Evolutionary conservation across 2,113 vertebrate genomes (phyloP).

Genomic region (Cavia porcellus): DNA sequence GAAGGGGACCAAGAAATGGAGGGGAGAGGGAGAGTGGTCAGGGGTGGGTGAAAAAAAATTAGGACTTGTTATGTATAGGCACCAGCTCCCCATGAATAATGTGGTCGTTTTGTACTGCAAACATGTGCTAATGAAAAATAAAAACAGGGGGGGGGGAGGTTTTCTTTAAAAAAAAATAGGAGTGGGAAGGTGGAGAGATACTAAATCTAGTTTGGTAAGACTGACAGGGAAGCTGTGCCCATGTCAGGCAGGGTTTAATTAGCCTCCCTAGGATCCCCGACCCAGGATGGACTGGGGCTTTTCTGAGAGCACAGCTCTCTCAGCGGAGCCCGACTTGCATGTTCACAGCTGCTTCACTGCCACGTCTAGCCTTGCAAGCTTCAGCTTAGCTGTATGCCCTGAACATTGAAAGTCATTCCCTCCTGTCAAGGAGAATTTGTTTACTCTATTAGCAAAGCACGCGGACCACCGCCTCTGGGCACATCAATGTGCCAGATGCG

Average conservation of each 20-base stretch:
- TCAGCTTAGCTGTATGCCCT: background rate
- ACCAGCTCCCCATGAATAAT: background rate
- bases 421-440: constrained; percentile 55
- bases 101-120: background rate
- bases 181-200: background rate
- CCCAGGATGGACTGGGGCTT: background rate
- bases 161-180: background rate
- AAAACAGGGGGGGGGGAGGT: background rate
- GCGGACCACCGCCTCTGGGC: constrained; percentile 45
- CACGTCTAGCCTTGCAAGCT: background rate
- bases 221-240: background rate
- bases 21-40: background rate
- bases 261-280: background rate
- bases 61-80: background rate
- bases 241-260: background rate
- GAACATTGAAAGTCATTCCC: constrained; percentile 13
- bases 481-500: constrained; percentile 35
- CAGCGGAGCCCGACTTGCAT: constrained; percentile 2
- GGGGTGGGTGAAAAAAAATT: background rate
- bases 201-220: background rate
- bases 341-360: background rate
- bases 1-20: background rate
- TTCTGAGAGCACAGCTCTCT: background rate
- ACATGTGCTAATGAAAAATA: background rate
- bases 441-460: constrained; percentile 68